These are phyloP conservation scores for Mallotus villosus DNA, from an alignment of 2,797 vertebrate species.

Conservation along the genomic window DNA sequence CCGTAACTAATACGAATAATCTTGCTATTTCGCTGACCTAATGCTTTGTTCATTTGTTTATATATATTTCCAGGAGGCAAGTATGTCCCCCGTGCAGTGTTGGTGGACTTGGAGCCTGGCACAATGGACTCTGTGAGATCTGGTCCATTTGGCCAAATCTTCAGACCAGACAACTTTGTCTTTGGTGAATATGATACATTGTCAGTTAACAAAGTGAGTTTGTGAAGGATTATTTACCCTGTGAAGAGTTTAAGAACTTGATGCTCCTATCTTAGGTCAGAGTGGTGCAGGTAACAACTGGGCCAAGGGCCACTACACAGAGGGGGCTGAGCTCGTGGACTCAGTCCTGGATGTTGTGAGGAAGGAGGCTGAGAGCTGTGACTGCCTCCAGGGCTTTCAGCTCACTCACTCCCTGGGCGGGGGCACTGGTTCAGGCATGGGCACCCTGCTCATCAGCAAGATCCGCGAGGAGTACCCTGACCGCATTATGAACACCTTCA, in stretches of 20 bases:
- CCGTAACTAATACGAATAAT: no score
- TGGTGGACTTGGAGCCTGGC: slow-evolving; percentile 83
- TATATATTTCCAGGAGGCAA: slow-evolving; percentile 68
- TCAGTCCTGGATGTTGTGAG: slow-evolving; percentile 93
- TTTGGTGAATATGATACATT: slow-evolving; percentile 70
- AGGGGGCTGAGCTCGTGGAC: slow-evolving; percentile 89
- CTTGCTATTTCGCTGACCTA: no score
- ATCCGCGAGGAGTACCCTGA: slow-evolving; percentile 93
- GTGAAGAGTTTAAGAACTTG: not conserved
- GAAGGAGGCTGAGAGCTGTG: slow-evolving; percentile 93
- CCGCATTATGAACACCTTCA: slow-evolving; percentile 95
- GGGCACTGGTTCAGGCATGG: slow-evolving; percentile 92
- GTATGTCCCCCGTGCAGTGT: slow-evolving; percentile 81
- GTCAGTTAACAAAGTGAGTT: not conserved
- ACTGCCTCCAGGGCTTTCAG: slow-evolving; percentile 95
- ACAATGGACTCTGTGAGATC: slow-evolving; percentile 85
- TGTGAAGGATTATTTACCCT: not conserved
- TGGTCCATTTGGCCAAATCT: slow-evolving; percentile 80
- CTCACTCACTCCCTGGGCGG: slow-evolving; percentile 91
- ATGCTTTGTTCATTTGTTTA: not conserved
- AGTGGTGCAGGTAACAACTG: slow-evolving; percentile 95
- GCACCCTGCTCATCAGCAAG: slow-evolving; percentile 92
- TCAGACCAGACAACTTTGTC: slow-evolving; percentile 81
- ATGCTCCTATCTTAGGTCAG: slow-evolving; percentile 78
- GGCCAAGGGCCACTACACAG: slow-evolving; percentile 95